Evolutionary conservation across 1,140 invertebrate species (phyloP), one percentile per base, ranked within the genome.

Genomic region (Phortica variegata): DNA sequence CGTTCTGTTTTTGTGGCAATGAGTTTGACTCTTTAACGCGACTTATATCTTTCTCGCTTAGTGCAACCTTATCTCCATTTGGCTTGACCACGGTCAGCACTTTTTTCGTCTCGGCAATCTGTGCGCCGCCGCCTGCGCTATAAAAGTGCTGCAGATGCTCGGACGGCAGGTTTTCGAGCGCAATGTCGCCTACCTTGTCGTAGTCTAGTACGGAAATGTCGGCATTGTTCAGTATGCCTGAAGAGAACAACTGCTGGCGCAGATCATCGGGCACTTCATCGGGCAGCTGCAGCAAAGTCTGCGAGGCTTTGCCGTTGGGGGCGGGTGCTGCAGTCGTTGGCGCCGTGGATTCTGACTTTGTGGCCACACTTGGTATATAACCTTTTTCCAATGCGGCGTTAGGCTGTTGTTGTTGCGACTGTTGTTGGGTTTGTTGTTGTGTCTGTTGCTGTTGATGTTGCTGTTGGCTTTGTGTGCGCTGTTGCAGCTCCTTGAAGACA

Each of bases 181-280:
- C 84, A 47, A 89, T 91, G 59, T 90, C 89, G n/a, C 89, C 89
- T 23, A 91, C 84, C 79, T 93, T 92, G 63, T 91, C 89, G 54
- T 90, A 91, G 75, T 91, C 88, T 23, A 91, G 77, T 18, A 92
- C 84, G 52, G 90, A 90, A 44, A 92, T 91, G 60, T 92, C 88
- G 18, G 90, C 89, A 62, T 92, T 90, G 52, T 87, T 86, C 32
- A 92, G 77, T 52, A 93, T 91, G 31, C 90, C 90, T 0, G 89
- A 91, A 33, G 87, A 86, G n/a, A 92, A 63, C 0, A 92, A 77
- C 61, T 92, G 89, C 66, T 91, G 81, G 38, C 89, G 82, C 26
- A 93, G 80, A 70, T 92, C 89, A 44, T 91, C 89, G 2, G 90
- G 90, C 6, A 93, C 89, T 79, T 93, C 90, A 66, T 90, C 88